These are phyloP conservation scores for Masnerella sp. DNA, from an alignment of 2,888 invertebrate genomes.

Conservation along the genomic window DNA sequence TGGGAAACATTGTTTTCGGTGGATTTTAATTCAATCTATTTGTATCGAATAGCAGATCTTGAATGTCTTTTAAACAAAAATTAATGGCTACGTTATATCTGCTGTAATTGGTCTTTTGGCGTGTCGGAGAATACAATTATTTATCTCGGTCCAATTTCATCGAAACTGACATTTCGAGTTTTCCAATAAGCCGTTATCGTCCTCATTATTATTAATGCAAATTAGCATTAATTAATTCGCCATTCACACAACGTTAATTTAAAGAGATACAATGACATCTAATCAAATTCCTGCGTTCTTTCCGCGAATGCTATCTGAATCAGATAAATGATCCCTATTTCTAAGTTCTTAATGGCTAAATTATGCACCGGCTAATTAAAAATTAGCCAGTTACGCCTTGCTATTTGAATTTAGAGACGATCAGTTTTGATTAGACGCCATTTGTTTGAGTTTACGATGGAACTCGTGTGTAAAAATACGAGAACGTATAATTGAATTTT, in stretches of 20 bases:
- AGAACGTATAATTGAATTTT: no score
- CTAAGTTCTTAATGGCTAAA: constrained; percentile 35
- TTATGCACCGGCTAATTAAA: constrained; percentile 44
- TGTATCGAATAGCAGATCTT: no score
- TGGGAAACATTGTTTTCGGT: no score
- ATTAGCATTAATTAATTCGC: constrained; percentile 14
- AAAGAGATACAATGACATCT: constrained; percentile 15
- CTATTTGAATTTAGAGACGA: constrained; percentile 7
- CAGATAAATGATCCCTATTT: constrained; percentile 18
- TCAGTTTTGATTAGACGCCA: constrained; percentile 3
- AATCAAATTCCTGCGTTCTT: constrained; percentile 1
- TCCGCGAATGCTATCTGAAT: constrained; percentile 10
- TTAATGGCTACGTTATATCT: no score
- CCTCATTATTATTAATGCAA: constrained; percentile 15
- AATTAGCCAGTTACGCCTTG: constrained; percentile 15
- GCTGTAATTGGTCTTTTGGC: no score
- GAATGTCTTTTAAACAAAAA: no score
- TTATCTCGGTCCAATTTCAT: neutral
- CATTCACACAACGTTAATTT: constrained; percentile 14
- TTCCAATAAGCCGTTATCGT: neutral
- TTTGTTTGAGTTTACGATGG: neutral
- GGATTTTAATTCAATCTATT: no score
- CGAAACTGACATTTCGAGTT: neutral
- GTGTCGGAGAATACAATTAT: neutral
- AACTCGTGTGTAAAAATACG: no score